phyloP scores from a whole-genome alignment of 2,888 invertebrate species.

The Mylabris sibirica region DNA sequence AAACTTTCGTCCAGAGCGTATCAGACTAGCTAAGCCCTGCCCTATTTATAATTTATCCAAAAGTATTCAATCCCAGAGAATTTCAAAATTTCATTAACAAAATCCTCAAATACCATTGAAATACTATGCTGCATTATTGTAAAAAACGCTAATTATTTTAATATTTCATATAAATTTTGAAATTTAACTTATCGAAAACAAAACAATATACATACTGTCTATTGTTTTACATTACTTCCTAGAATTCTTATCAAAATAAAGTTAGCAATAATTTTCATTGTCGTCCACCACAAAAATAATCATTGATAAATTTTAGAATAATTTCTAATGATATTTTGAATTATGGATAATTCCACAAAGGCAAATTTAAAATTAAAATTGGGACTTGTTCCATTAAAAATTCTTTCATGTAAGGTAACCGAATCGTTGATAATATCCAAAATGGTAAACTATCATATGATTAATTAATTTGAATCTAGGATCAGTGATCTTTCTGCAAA shows the following conservation, averaged over 20 bases:
- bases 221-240: not conserved
- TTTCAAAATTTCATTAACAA: not conserved
- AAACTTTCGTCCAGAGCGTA: no score
- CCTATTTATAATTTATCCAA: not conserved
- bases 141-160: no score
- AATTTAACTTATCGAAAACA: not conserved
- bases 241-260: not conserved
- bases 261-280: not conserved
- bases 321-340: no score
- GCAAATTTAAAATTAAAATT: not conserved
- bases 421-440: not conserved
- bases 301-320: no score
- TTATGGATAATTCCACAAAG: not conserved
- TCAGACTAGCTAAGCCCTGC: no score
- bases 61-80: not conserved
- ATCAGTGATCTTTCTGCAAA: no score
- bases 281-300: not conserved
- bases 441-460: no score
- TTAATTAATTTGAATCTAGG: no score
- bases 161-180: not conserved
- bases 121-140: no score
- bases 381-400: not conserved
- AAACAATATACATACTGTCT: not conserved
- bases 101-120: not conserved
- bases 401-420: not conserved